phyloP scores from a whole-genome alignment of 2,888 invertebrate genomes.

The Silvanus unidentatus region DNA sequence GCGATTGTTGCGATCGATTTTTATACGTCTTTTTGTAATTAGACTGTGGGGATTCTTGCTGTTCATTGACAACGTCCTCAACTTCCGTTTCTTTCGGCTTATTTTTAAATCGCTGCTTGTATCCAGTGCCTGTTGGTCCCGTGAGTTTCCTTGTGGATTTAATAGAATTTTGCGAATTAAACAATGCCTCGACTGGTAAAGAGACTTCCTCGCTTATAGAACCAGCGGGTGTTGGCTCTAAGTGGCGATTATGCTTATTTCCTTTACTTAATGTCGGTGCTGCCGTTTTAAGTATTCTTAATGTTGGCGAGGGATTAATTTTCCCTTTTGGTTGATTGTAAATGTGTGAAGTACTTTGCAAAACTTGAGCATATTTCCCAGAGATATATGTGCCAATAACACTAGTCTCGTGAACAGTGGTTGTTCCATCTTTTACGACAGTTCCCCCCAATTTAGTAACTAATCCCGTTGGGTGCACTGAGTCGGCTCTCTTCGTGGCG shows the following conservation, averaged over 20 bases:
- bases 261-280: slow-evolving; percentile 52
- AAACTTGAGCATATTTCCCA: slow-evolving; percentile 81
- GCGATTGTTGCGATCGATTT: slow-evolving; percentile 34
- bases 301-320: slow-evolving; percentile 60
- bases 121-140: slow-evolving; percentile 35
- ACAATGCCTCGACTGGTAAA: slow-evolving; percentile 51
- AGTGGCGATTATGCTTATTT: slow-evolving; percentile 49
- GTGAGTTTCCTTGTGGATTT: slow-evolving; percentile 52
- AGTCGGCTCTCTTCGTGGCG: slow-evolving; percentile 50
- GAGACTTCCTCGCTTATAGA: slow-evolving; percentile 54
- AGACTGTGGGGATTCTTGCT: slow-evolving; percentile 24
- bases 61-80: slow-evolving; percentile 33
- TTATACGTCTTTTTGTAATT: slow-evolving; percentile 33
- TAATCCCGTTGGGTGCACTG: slow-evolving; percentile 69
- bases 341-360: slow-evolving; percentile 74
- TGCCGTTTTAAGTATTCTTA: slow-evolving; percentile 71
- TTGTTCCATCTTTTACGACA: slow-evolving; percentile 73
- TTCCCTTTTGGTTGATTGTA: slow-evolving; percentile 48
- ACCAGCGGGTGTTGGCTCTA: slow-evolving; percentile 60
- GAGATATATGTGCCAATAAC: slow-evolving; percentile 85
- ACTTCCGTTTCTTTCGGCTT: slow-evolving; percentile 45
- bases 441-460: slow-evolving; percentile 82
- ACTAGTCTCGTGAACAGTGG: slow-evolving; percentile 81
- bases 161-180: slow-evolving; percentile 46
- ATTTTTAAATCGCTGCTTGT: slow-evolving; percentile 53